Base-by-base conservation (phyloP, 2,888 invertebrate species). In the Muschampia staudingeri region DNA sequence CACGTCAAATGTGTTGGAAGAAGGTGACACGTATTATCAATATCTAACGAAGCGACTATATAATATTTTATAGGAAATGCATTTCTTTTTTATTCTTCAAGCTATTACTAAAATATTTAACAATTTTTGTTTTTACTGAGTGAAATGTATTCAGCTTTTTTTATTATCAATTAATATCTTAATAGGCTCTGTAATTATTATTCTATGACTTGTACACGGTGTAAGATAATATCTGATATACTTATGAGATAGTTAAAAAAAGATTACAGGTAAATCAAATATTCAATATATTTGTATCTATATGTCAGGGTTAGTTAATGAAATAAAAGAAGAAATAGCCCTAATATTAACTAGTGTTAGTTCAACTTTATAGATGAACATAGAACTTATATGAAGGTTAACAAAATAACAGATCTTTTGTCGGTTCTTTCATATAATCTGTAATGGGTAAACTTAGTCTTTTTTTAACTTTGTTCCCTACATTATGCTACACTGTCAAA, bases 1-100 rank as follows among this genome's bases (percentile, higher is more conserved):
- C 96, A 97, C 97, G 97, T 97, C 97, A 97, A 96, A 96, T 95
- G 95, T 95, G 95, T 94, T 96, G 94, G 94, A 94, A 96, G 96
- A 94, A 96, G 96, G 96, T 97, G 97, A 97, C 97, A 97, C 97
- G 97, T 97, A 96, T 95, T 95, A 96, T 93, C 94, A 93, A 92
- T 94, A 94, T 93, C 92, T 89, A 90, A 91, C 75, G 67, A 90
- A 92, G 91, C 92, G 92, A 91, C 82, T 83, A 83, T 77, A 65
- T 52, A 81, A 86, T 71, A 56, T 30, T 80, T 70, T 61, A 69
- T 5, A 40, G 7, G 37, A 69, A 69, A n/a, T 67, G 14, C 30
- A 67, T 67, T 67, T 34, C 3, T 11, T 19, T 2, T 19, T 19
- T 56, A 11, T 11, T 2, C 19, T 56, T 9, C 11, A 19, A 16